Evolutionary conservation across 1,140 invertebrate species (phyloP), one percentile per base, ranked within the genome.

Genomic region (Drosophila rhopaloa): DNA sequence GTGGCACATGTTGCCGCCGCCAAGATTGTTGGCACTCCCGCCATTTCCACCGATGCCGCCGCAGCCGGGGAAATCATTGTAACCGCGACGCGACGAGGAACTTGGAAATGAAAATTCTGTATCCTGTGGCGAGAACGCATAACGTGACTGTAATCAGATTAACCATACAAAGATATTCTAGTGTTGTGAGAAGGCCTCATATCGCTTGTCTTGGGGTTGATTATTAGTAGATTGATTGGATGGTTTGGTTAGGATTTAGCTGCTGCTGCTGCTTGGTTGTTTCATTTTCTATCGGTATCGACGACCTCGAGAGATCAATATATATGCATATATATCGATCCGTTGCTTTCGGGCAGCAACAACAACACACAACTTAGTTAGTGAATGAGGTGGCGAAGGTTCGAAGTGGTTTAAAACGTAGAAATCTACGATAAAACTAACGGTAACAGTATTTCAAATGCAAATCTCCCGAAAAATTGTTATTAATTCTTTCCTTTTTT

Each of bases 101-200:
- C 88, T 79, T 82, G 91, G 81, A 91, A 91, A 92, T 77, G 91
- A 81, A 75, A 92, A 92, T 91, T 92, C 92, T 91, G 92, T 91
- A 63, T 92, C 92, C 92, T 92, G 92, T 83, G 91, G 90, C 91
- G 91, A 92, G 83, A 92, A 92, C 83, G 91, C 92, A 92, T 92
- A 92, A 88, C 86, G 92, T 85, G 92, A 92, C 91, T 92, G 91
- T 89, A 88, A 88, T 88, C 79, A 88, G 71, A 86, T 88, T 86
- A 84, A 84, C 81, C 79, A 88, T 89, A 88, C 83, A 88, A 88
- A 88, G 80, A 79, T 79, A 80, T 73, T 88, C 83, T 88, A 88
- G 76, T 89, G 84, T 88, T 88, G 83, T 88, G 83, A 88, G 83
- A 60, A 83, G 71, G 83, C 79, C 83, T 88, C 83, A 88, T 82